phyloP scores from a whole-genome alignment of 2,113 vertebrate genomes.

The Entomyzon cyanotis region DNA sequence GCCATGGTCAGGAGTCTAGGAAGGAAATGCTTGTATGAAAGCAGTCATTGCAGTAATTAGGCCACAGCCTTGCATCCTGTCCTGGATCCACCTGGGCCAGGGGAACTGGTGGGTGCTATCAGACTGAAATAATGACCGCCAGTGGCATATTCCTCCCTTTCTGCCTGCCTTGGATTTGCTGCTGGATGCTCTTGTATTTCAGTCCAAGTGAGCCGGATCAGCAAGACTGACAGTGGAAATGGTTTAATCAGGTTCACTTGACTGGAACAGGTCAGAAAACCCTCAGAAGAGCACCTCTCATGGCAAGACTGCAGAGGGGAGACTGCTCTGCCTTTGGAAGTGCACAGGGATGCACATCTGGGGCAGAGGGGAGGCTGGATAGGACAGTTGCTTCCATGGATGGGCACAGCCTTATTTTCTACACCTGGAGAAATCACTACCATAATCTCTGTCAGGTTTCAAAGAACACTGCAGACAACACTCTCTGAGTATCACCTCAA shows the following conservation, averaged over 20 bases:
- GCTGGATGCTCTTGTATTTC: background rate
- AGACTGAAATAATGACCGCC: background rate
- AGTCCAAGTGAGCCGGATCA: background rate
- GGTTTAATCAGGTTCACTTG: background rate
- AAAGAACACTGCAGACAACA: background rate
- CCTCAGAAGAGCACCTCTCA: background rate
- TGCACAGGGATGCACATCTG: fast-evolving
- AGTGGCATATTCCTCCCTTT: background rate
- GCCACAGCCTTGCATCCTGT: background rate
- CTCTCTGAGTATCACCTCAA: background rate
- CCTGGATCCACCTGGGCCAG: background rate
- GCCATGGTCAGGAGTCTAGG: background rate
- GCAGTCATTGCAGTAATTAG: background rate
- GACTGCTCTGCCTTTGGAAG: background rate
- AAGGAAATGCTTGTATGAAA: background rate
- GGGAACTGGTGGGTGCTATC: fast-evolving
- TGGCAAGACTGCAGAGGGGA: background rate
- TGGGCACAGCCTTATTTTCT: background rate
- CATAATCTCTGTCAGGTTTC: background rate
- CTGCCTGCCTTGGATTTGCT: background rate
- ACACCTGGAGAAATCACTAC: background rate
- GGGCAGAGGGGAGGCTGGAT: background rate
- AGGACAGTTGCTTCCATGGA: background rate
- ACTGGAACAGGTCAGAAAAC: background rate
- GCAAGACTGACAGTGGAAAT: background rate